These are phyloP conservation scores for Leptopilina myrica DNA, from an alignment of 2,888 invertebrate species.

Conservation along the genomic window DNA sequence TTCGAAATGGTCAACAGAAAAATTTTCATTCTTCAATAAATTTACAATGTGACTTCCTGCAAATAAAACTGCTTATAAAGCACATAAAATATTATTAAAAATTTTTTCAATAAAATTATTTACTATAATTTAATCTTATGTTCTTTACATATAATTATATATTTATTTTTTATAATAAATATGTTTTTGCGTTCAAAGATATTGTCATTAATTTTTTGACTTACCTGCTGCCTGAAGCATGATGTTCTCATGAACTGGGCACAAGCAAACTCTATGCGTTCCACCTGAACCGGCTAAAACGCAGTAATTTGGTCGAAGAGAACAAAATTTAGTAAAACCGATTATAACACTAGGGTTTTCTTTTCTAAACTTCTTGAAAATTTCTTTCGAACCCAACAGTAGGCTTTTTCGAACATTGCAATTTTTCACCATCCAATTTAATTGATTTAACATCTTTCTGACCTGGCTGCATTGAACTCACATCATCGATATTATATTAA, in stretches of 20 bases:
- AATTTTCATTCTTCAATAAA: no score
- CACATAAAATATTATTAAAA: background rate
- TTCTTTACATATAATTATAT: background rate
- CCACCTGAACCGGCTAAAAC: constrained; percentile 1
- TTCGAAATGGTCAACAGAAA: no score
- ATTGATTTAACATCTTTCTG: background rate
- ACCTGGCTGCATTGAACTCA: no score
- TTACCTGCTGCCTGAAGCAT: constrained; percentile 1
- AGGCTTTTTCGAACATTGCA: background rate
- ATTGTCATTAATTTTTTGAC: constrained; percentile 1
- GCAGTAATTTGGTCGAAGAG: background rate
- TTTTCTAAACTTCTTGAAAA: background rate
- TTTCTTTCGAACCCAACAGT: background rate
- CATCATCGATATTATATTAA: no score
- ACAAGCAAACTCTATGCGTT: background rate
- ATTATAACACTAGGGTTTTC: background rate
- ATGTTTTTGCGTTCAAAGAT: background rate
- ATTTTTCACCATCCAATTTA: background rate
- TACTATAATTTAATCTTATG: background rate
- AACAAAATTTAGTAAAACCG: background rate
- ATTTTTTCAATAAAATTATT: background rate
- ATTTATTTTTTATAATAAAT: background rate
- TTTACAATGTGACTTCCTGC: no score
- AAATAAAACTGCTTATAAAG: no score
- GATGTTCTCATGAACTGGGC: background rate